Evolutionary conservation across 2,888 invertebrate species (phyloP).

Genomic region (Corbicula japonica): DNA sequence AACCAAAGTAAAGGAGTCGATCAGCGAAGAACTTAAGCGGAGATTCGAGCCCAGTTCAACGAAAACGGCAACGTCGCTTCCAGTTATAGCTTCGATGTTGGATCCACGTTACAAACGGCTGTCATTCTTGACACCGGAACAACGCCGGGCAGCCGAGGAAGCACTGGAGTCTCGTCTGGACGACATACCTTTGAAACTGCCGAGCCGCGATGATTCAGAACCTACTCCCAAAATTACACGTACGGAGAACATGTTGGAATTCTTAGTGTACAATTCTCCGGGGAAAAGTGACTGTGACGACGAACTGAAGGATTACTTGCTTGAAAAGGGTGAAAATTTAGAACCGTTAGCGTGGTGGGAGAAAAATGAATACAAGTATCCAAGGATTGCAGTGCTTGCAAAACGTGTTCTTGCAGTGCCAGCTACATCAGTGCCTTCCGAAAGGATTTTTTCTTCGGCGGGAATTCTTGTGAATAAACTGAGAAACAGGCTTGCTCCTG

Average conservation of each 20-base stretch:
- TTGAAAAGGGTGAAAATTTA: too few relatives aligned
- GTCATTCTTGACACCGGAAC: slow-evolving; percentile 16
- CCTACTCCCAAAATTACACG: too few relatives aligned
- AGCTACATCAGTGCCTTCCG: not conserved
- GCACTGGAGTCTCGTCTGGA: too few relatives aligned
- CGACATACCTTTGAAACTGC: slow-evolving; percentile 18
- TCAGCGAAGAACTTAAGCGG: too few relatives aligned
- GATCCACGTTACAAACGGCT: slow-evolving; percentile 25
- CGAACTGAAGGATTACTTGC: too few relatives aligned
- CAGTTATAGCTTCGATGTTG: slow-evolving; percentile 27
- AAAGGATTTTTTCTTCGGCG: slow-evolving; percentile 3
- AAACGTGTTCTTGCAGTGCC: not conserved
- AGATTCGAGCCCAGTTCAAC: too few relatives aligned
- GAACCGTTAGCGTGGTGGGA: slow-evolving; percentile 1
- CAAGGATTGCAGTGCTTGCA: not conserved
- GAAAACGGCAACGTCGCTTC: slow-evolving; percentile 7
- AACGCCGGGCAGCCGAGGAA: not conserved
- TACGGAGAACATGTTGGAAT: too few relatives aligned
- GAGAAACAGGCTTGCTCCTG: not conserved
- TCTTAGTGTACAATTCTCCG: too few relatives aligned
- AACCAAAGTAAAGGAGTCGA: too few relatives aligned
- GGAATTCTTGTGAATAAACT: slow-evolving; percentile 4
- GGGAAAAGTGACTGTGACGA: too few relatives aligned
- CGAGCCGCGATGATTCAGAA: not conserved
- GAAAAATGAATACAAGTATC: not conserved